Conservation (phyloP, 1,140 invertebrate genomes). For the Cepaea nemoralis region DNA sequence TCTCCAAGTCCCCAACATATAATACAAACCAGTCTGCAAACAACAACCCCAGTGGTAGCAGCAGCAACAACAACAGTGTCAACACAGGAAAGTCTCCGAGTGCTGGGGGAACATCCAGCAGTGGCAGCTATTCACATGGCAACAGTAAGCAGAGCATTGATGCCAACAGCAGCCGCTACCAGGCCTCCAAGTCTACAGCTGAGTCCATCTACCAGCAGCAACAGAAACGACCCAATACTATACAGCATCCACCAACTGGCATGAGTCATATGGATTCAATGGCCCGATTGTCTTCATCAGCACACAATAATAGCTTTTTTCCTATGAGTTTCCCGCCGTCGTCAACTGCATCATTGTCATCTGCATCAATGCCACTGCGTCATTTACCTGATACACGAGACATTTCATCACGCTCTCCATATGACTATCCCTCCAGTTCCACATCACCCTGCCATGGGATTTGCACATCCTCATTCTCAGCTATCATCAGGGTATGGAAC, state of each 20-base stretch:
- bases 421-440: conserved; percentile 43
- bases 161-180: conserved; percentile 10
- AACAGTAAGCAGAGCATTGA: background rate
- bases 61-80: conserved; percentile 3
- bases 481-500: conserved; percentile 29
- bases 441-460: conserved; percentile 42
- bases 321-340: conserved; percentile 28
- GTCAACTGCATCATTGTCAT: conserved; percentile 17
- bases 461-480: conserved; percentile 40
- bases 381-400: conserved; percentile 31
- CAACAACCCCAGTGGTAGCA: background rate
- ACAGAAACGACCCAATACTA: conserved; percentile 39
- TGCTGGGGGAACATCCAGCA: background rate
- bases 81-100: background rate
- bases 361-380: conserved; percentile 36
- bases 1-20: conserved; percentile 34
- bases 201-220: conserved; percentile 43
- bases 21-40: background rate
- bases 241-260: conserved; percentile 32
- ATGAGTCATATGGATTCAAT: conserved; percentile 35
- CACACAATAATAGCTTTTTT: conserved; percentile 34
- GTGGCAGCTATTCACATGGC: background rate
- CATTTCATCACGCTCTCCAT: conserved; percentile 38
- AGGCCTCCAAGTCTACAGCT: conserved; percentile 17
- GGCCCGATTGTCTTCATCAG: conserved; percentile 13